A percentile compares a stretch with the other conserved stretches of the same genome.
These are phyloP conservation scores for Prinia subflava DNA, from an alignment of 2,113 vertebrate genomes.

Conservation along the genomic window DNA sequence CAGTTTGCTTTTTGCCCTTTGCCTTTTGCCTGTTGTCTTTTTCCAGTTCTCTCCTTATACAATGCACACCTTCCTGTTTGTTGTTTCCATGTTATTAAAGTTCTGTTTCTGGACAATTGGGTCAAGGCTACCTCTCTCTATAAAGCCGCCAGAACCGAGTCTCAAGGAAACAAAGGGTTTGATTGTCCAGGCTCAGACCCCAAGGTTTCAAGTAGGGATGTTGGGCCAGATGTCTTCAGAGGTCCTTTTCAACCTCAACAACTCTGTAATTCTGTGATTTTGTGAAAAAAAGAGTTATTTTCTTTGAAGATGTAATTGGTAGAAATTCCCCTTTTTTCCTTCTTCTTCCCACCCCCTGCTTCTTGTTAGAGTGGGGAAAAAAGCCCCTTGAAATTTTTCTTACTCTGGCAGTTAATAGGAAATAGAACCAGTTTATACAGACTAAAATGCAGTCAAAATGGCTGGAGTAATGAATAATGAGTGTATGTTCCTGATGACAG, in stretches of 20 bases:
- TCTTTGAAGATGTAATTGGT: neutral
- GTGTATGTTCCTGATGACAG: neutral
- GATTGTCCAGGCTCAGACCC: no score
- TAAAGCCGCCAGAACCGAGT: no score
- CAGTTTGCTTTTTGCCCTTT: no score
- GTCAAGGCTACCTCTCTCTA: no score
- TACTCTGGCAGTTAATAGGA: neutral
- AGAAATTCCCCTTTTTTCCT: rapidly evolving
- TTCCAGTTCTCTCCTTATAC: no score
- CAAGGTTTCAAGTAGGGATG: neutral
- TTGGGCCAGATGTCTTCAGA: neutral
- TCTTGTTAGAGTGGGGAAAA: neutral
- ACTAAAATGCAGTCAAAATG: neutral
- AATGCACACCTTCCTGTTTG: no score
- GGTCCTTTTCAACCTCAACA: neutral
- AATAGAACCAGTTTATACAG: neutral
- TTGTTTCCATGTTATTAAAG: no score
- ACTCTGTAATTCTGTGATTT: neutral
- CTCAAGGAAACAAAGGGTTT: no score
- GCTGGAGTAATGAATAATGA: neutral
- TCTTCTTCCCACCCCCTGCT: rapidly evolving
- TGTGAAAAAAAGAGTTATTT: neutral
- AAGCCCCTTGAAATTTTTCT: neutral
- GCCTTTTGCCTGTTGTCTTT: no score
- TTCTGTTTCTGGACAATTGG: no score